phyloP scores from a whole-genome alignment of 2,797 vertebrate genomes.

The Sebastes vulpes region DNA sequence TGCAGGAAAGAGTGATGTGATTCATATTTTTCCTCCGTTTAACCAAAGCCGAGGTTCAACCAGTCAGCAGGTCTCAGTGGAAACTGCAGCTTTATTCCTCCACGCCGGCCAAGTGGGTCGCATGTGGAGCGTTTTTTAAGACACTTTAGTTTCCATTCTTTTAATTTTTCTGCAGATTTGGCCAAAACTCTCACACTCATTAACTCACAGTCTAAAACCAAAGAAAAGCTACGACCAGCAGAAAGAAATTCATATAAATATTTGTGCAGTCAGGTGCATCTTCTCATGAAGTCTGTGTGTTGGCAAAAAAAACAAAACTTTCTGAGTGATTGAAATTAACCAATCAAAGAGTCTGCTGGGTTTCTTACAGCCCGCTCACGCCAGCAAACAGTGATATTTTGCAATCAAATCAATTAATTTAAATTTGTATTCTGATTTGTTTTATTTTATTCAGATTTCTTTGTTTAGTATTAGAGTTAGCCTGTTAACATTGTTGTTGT shows the following conservation, averaged over 20 bases:
- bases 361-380: no score
- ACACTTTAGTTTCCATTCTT: neutral
- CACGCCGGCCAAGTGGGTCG: slow-evolving; percentile 24
- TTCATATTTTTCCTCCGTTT: neutral
- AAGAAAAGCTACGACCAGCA: neutral
- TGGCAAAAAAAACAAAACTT: neutral
- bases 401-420: no score
- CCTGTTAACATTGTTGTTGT: no score
- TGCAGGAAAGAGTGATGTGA: slow-evolving; percentile 16
- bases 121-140: neutral
- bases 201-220: neutral
- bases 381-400: no score
- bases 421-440: no score
- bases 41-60: neutral
- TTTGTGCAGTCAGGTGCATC: neutral
- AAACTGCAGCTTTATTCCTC: slow-evolving; percentile 32
- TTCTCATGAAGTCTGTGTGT: neutral
- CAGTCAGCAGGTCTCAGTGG: slow-evolving; percentile 10
- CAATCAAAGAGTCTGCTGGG: no score
- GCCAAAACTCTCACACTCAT: neutral
- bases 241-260: neutral
- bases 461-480: no score
- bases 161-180: neutral
- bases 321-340: neutral
- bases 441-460: no score